Evolutionary conservation across 1,140 invertebrate genomes (phyloP).

Genomic region (Acromyrmex charruanus): DNA sequence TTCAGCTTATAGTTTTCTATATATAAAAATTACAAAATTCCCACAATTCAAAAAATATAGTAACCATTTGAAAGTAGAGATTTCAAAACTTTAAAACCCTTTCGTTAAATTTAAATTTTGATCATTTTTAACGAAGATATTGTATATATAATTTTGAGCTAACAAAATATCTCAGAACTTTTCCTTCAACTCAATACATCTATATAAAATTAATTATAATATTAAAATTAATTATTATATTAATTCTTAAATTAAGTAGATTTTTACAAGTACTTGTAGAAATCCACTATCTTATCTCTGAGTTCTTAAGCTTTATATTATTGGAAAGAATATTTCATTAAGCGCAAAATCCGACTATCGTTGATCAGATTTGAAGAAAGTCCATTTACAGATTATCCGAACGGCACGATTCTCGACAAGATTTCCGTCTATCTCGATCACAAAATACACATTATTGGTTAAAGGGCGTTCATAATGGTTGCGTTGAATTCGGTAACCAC

Average conservation of each 20-base stretch:
- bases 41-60: too few species aligned
- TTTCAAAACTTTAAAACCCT: too few species aligned
- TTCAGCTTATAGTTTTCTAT: too few species aligned
- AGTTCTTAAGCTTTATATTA: background rate
- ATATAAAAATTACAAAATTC: too few species aligned
- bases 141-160: too few species aligned
- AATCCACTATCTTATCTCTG: background rate
- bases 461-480: slow-evolving; percentile 36
- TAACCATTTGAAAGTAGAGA: too few species aligned
- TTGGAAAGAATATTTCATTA: background rate
- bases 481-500: slow-evolving; percentile 51
- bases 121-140: too few species aligned
- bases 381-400: slow-evolving; percentile 37
- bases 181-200: too few species aligned
- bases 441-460: slow-evolving; percentile 28
- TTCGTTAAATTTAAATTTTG: too few species aligned
- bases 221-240: slow-evolving; percentile 7
- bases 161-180: too few species aligned
- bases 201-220: background rate
- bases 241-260: background rate
- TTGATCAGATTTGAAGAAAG: slow-evolving; percentile 42
- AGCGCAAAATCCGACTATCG: background rate
- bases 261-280: background rate
- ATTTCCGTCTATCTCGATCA: background rate
- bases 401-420: background rate